Percentiles rank a stretch among this genome's conserved stretches.
These are phyloP conservation scores for Mormyrops attenuatus DNA, from an alignment of 2,797 vertebrate genomes.

Conservation along the genomic window DNA sequence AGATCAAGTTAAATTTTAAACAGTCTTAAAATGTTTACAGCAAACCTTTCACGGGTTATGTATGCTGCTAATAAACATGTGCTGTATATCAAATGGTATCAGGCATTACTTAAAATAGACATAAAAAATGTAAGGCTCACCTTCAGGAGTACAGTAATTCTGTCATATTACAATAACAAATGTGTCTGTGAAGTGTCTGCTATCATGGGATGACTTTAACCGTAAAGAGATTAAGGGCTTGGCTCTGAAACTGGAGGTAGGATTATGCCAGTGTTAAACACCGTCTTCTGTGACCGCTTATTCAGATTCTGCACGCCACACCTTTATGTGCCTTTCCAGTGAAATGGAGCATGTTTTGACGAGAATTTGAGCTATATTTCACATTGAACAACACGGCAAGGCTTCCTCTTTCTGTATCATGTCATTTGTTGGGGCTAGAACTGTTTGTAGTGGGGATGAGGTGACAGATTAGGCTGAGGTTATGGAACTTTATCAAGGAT, in stretches of 20 bases:
- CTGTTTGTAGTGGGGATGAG: neutral
- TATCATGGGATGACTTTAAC: conserved; percentile 62
- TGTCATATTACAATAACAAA: conserved; percentile 56
- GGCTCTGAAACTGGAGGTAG: conserved; percentile 50
- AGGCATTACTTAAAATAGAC: conserved; percentile 57
- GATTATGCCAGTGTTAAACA: conserved; percentile 54
- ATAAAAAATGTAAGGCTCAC: conserved; percentile 47
- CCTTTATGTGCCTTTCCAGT: conserved; percentile 28
- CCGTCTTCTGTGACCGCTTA: conserved; percentile 44
- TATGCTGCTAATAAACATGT: conserved; percentile 51
- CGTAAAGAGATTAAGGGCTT: conserved; percentile 61
- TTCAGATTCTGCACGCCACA: conserved; percentile 32
- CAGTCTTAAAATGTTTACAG: neutral
- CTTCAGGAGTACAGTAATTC: conserved; percentile 50
- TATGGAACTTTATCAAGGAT: neutral
- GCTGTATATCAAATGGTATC: conserved; percentile 55
- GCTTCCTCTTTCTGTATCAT: neutral
- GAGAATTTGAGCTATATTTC: conserved; percentile 13
- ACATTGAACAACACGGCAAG: neutral
- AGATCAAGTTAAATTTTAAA: conserved; percentile 30
- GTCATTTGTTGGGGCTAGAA: neutral
- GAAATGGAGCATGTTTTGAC: conserved; percentile 17
- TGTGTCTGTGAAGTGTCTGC: conserved; percentile 56
- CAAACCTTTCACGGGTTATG: conserved; percentile 33
- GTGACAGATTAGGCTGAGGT: neutral